These are phyloP conservation scores for Strigops habroptila DNA, from an alignment of 2,113 vertebrate species.

Conservation along the genomic window DNA sequence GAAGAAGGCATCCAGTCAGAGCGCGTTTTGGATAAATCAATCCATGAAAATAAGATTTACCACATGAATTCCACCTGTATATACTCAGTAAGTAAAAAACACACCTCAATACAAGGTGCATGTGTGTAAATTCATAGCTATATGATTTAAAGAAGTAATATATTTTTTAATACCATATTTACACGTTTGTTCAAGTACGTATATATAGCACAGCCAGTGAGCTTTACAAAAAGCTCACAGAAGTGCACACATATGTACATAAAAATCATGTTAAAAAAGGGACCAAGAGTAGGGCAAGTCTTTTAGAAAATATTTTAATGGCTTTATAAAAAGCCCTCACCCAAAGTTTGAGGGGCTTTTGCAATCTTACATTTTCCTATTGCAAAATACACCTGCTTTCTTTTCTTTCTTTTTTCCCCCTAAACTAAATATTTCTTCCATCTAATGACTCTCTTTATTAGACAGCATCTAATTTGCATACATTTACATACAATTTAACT, in stretches of 20 bases:
- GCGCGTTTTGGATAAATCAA: background rate
- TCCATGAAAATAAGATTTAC: background rate
- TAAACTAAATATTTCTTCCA: slow-evolving; percentile 87
- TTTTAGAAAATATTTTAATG: slow-evolving; percentile 75
- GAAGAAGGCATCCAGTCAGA: background rate
- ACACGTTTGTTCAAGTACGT: background rate
- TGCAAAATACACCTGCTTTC: slow-evolving; percentile 82
- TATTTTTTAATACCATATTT: background rate
- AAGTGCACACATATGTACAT: background rate
- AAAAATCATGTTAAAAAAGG: slow-evolving; percentile 49
- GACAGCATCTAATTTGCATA: slow-evolving; percentile 86
- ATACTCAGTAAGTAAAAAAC: background rate
- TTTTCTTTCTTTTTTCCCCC: slow-evolving; percentile 56
- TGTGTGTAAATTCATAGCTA: background rate
- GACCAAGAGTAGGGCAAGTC: slow-evolving; percentile 60
- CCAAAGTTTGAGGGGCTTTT: slow-evolving; percentile 71
- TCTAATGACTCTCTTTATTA: slow-evolving; percentile 88
- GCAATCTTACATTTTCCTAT: slow-evolving; percentile 74
- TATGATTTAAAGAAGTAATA: background rate
- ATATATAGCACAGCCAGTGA: background rate
- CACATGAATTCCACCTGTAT: background rate
- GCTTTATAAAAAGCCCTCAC: slow-evolving; percentile 68
- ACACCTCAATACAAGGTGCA: background rate
- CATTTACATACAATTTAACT: slow-evolving; percentile 88
- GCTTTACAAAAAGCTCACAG: background rate